Evolutionary conservation across 2,113 vertebrate genomes (phyloP), one percentile per base, ranked within the genome.

Genomic region (Ptyas mucosa): DNA sequence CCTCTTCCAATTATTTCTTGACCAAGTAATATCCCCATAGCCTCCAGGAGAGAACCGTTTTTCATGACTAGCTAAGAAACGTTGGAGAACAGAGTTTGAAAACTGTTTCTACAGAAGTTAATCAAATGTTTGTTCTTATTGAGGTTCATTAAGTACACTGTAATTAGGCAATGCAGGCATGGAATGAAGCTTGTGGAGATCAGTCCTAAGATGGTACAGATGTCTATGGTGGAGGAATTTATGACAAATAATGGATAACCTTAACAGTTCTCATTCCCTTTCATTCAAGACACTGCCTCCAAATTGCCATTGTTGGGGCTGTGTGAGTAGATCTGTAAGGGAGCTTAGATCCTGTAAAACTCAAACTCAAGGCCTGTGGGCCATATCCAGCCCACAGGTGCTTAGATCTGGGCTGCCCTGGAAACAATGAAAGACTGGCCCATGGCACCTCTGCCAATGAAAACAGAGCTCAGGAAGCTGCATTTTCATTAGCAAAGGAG

Each of bases 1-100:
- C 87, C 39, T 46, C 24, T 89, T 75, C 46, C 51, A 87, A 54
- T 92, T 86, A 89, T 89, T 90, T 93, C 90, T 43, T 92, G 57
- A 49, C 57, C 85, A 85, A 86, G n/a, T 87, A 88, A 89, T 14
- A 87, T 91, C 24, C 39, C n/a, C 69, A 14, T 21, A 87, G 57
- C 55, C 51, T 87, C 51, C 26, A 92, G 39, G 91, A 49, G 6
- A 18, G n/a, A 64, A 64, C 24, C 21, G 26, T 69, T 87, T 46
- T 69, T 92, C 51, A 69, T 2, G 24, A 61, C 87, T 61, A 89
- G 29, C 7, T 57, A 89, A 58, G 55, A 89, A 85, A 58, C 2
- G 8, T 57, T 23, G 58, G 29, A 87, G 23, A 64, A 61, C 46
- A 55, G 64, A 87, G 87, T 69, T n/a, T 46, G 55, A 49, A 92